Percentiles rank a stretch among this genome's conserved stretches.
These are phyloP conservation scores for Sphaerodactylus townsendi DNA, from an alignment of 2,113 vertebrate species.

Conservation along the genomic window DNA sequence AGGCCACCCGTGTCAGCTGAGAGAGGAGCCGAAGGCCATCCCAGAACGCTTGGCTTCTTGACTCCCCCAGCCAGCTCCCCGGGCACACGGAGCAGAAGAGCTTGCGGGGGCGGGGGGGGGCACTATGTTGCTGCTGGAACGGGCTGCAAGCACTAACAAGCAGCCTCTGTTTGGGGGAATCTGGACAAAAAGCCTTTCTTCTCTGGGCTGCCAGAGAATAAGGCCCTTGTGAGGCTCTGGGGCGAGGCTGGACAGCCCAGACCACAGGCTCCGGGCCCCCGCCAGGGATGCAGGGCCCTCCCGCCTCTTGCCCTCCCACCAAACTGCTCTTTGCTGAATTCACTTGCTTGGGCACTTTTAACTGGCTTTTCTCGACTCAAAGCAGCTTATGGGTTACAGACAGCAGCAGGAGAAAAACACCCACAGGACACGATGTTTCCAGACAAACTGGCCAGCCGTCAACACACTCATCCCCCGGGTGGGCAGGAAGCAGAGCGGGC, in stretches of 20 bases:
- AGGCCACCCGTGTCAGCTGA: background rate
- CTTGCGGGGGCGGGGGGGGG: background rate
- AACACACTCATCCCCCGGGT: too few relatives aligned
- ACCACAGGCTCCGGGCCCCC: slow-evolving; percentile 52
- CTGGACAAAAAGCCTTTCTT: slow-evolving; percentile 70
- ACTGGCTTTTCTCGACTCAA: too few relatives aligned
- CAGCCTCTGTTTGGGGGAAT: slow-evolving; percentile 52
- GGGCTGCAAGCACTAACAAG: slow-evolving; percentile 41
- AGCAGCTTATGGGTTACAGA: too few relatives aligned
- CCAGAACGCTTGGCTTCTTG: too few relatives aligned
- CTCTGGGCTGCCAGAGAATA: slow-evolving; percentile 58
- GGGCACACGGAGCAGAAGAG: rapidly evolving
- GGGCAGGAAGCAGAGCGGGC: too few relatives aligned
- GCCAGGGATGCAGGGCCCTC: background rate
- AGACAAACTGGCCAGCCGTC: too few relatives aligned
- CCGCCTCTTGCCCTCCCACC: too few relatives aligned
- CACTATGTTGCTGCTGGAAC: background rate
- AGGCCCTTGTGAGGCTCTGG: slow-evolving; percentile 55
- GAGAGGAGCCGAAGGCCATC: background rate
- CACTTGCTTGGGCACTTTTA: too few relatives aligned
- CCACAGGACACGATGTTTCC: too few relatives aligned
- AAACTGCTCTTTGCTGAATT: too few relatives aligned
- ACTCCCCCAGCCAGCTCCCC: background rate
- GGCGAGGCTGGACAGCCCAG: slow-evolving; percentile 56
- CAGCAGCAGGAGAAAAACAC: too few relatives aligned